These are phyloP conservation scores for Heteropelma amictum DNA, from an alignment of 2,888 invertebrate species.

Conservation along the genomic window DNA sequence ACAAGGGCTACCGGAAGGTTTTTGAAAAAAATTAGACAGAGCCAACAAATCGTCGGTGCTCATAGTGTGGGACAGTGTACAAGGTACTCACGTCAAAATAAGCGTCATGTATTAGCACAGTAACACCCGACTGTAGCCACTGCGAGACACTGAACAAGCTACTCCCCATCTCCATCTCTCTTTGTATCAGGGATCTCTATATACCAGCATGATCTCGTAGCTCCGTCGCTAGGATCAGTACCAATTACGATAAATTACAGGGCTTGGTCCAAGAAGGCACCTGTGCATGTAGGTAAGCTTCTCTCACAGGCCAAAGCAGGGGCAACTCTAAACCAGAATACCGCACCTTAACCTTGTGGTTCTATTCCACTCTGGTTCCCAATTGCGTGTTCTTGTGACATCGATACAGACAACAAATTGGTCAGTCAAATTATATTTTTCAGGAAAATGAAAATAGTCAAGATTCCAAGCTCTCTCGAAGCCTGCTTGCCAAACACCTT, in stretches of 20 bases:
- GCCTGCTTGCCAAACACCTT: too few species aligned
- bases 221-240: constrained; percentile 53
- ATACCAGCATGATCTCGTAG: constrained; percentile 51
- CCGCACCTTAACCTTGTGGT: not conserved
- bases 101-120: not conserved
- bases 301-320: constrained; percentile 4
- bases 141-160: not conserved
- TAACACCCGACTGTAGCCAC: not conserved
- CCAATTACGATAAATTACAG: constrained; percentile 58
- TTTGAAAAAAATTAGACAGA: too few species aligned
- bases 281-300: constrained; percentile 12
- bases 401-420: too few species aligned
- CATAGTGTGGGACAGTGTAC: too few species aligned
- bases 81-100: too few species aligned
- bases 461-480: too few species aligned
- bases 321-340: constrained; percentile 11
- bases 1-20: too few species aligned
- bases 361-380: not conserved
- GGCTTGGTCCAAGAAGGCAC: constrained; percentile 15
- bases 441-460: too few species aligned
- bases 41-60: too few species aligned
- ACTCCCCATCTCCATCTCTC: constrained; percentile 13
- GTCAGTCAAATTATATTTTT: too few species aligned
- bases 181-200: constrained; percentile 39
- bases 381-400: too few species aligned